Percentiles rank a stretch among this genome's conserved stretches.
Evolutionary conservation across 2,797 vertebrate species (phyloP).

Genomic region (Enteromius thamalakanensis): DNA sequence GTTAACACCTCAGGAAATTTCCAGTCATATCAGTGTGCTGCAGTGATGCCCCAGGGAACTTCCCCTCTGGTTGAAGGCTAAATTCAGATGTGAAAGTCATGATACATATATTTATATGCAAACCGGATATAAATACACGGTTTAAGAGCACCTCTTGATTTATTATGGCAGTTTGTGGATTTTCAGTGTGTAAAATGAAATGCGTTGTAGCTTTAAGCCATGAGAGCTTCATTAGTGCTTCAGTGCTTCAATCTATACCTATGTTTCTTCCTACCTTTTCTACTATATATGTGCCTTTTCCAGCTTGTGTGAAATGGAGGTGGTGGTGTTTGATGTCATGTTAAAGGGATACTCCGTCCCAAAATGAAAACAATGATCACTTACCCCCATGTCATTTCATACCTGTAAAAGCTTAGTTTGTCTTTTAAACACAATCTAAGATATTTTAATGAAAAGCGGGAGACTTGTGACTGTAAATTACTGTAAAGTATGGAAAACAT

Average conservation of each 20-base stretch:
- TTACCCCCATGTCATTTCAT: too few relatives aligned
- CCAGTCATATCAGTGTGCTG: slow-evolving; percentile 14
- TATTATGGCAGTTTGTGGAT: slow-evolving; percentile 32
- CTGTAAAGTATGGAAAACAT: too few relatives aligned
- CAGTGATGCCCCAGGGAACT: slow-evolving; percentile 32
- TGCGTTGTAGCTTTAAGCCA: slow-evolving; percentile 25
- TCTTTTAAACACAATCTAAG: too few relatives aligned
- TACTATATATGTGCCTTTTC: slow-evolving; percentile 9
- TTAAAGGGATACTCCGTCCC: too few relatives aligned
- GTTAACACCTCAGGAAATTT: slow-evolving; percentile 29
- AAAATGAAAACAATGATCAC: too few relatives aligned
- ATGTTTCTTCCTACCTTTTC: slow-evolving; percentile 16
- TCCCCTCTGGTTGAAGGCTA: slow-evolving; percentile 17
- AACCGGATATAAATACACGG: slow-evolving; percentile 1
- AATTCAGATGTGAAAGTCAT: slow-evolving; percentile 15
- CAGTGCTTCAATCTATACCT: not conserved
- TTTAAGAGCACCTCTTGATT: not conserved
- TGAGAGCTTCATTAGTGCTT: slow-evolving; percentile 24
- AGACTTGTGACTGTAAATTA: too few relatives aligned
- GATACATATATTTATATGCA: slow-evolving; percentile 44
- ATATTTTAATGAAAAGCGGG: too few relatives aligned
- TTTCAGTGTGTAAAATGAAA: slow-evolving; percentile 32
- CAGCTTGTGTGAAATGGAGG: not conserved
- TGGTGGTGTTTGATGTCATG: not conserved
- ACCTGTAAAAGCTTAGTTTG: too few relatives aligned